Conservation (phyloP, 2,113 vertebrate species). For the Mormyrus lacerda region DNA sequence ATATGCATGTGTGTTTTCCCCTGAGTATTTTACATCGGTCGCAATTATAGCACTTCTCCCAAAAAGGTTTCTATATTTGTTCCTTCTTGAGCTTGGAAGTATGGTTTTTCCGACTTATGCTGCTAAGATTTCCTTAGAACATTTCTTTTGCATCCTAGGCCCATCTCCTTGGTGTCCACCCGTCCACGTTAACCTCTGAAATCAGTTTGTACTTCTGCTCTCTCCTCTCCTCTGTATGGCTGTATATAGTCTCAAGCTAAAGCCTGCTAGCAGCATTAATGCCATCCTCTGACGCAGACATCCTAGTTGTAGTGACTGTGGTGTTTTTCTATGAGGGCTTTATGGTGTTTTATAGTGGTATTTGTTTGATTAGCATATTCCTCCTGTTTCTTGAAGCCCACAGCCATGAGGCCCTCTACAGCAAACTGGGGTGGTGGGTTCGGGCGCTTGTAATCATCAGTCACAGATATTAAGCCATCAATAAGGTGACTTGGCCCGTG, state of each 20-base stretch:
- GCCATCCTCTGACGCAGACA: not conserved
- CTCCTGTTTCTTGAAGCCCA: not conserved
- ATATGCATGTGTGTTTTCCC: not conserved
- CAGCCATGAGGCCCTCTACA: not conserved
- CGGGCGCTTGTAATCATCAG: slow-evolving; percentile 60
- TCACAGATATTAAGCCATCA: slow-evolving; percentile 66
- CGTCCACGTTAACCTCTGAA: not conserved
- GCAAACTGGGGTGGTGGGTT: slow-evolving; percentile 8
- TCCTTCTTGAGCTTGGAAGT: not conserved
- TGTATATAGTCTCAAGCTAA: not conserved
- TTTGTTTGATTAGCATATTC: not conserved
- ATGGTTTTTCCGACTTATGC: not conserved
- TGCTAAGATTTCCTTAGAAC: not conserved
- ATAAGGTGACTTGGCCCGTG: slow-evolving; percentile 58
- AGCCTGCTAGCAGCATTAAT: not conserved
- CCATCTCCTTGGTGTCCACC: not conserved
- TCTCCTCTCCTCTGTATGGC: not conserved
- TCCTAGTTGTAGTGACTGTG: not conserved
- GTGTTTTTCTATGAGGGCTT: not conserved
- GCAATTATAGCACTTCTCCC: not conserved
- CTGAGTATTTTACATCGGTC: not conserved
- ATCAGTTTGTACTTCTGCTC: not conserved
- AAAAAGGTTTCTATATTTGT: not conserved
- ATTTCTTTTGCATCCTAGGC: not conserved
- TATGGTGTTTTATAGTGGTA: not conserved